Evolutionary conservation across 1,140 invertebrate species (phyloP).

Genomic region (Tetranychus urticae): DNA sequence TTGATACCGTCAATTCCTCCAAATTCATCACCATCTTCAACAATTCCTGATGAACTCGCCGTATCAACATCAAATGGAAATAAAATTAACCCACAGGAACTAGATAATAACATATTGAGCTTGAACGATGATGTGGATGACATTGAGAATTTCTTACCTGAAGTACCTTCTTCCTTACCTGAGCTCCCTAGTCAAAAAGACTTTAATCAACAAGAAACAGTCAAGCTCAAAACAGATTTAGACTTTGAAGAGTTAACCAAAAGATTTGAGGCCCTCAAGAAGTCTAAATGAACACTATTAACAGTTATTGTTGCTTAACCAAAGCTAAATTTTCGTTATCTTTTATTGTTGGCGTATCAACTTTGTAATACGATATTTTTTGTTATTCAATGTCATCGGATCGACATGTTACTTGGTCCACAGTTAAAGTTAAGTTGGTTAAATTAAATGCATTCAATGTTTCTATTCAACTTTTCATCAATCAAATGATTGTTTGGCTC

Average conservation of each 20-base stretch:
- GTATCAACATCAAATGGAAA: background rate
- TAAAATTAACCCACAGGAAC: too few species aligned
- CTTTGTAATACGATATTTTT: too few species aligned
- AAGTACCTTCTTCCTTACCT: background rate
- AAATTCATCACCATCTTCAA: background rate
- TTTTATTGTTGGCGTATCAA: too few species aligned
- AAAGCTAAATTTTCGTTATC: too few species aligned
- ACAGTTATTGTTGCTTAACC: too few species aligned
- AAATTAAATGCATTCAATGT: too few species aligned
- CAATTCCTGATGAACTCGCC: background rate
- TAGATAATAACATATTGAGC: background rate
- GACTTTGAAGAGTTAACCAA: slow-evolving; percentile 1
- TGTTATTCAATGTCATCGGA: too few species aligned
- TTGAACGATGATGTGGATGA: background rate
- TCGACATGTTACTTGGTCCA: too few species aligned
- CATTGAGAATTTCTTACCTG: background rate
- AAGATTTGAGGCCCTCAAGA: slow-evolving; percentile 2
- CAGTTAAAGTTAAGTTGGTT: too few species aligned
- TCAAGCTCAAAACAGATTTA: background rate
- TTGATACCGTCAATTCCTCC: background rate
- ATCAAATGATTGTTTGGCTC: too few species aligned
- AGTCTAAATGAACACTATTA: background rate
- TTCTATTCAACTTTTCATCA: too few species aligned
- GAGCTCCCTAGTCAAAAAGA: background rate
- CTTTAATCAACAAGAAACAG: background rate